Base-by-base conservation (phyloP, 2,113 vertebrate genomes). In the Diphyllodes magnificus region DNA sequence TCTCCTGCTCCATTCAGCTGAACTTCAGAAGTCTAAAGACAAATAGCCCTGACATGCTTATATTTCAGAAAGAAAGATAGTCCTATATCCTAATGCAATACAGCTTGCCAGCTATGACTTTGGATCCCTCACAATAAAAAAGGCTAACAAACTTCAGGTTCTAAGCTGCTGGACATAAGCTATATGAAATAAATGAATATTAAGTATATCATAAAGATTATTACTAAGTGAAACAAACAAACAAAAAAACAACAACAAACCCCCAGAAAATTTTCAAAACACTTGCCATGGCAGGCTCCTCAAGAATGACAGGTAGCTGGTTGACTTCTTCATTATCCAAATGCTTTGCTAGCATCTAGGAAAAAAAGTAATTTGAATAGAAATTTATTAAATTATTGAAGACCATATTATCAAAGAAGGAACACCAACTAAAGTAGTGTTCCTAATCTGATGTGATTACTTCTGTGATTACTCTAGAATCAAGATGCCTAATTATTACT, bases 201-300 rank as follows among this genome's bases (percentile, higher is more conserved):
- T 47, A 83, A 27, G 16, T 2, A 35, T 15, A 53, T 42, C 47
- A 63, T 42, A 61, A 61, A 69, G 13, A 57, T 31, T 27, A 64
- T 18, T 56, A 37, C 3, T 37, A 45, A 21, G 39, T 40, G 57
- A 76, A 39, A 57, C 10, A 23, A 70, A 33, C 7, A 42, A 69
- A 40, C 9, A 8, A 44, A 68, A 68, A 42, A 14, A 1, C 78
- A 37, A 11, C 0, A 14, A 27, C 47, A 51, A 76, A 76, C 22
- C 11, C 8, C 11, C 13, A 42, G 10, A 83, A 63, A n/a, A 35
- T 20, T 86, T 51, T 37, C 20, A 22, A 70, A 61, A 68, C 14
- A 90, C 85, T 95, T 97, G 95, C 98, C 98, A 98, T 98, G 18
- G 96, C 54, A 75, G 98, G 94, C 53, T 98, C 97, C 88, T 97